Conservation (phyloP, 2,113 vertebrate species). For the western clawed frog (Xenopus tropicalis) region UCB_Xtro_10.0 CM004450.2:84877001-84877500, state of each 20-base stretch:
- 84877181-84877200: slow-evolving; percentile 11
- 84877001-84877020: neutral
- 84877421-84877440: no score
- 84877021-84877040: slow-evolving; percentile 22
- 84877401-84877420: no score
- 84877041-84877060: slow-evolving; percentile 1
- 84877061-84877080: slow-evolving; percentile 32
- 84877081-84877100: slow-evolving; percentile 8
- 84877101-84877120: slow-evolving; percentile 8
- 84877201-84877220: neutral
- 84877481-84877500: no score
- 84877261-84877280: neutral
- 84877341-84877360: neutral
- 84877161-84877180: slow-evolving; percentile 29
- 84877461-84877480: no score
- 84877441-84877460: no score
- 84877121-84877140: slow-evolving; percentile 31
- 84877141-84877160: slow-evolving; percentile 20
- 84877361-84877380: neutral
- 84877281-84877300: neutral
- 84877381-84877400: neutral
- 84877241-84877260: neutral
- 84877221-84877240: neutral
- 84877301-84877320: neutral
- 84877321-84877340: neutral